Percentiles rank a stretch among this genome's conserved stretches.
phyloP scores from a whole-genome alignment of 2,113 vertebrate genomes.

The Rhinichthys klamathensis region DNA sequence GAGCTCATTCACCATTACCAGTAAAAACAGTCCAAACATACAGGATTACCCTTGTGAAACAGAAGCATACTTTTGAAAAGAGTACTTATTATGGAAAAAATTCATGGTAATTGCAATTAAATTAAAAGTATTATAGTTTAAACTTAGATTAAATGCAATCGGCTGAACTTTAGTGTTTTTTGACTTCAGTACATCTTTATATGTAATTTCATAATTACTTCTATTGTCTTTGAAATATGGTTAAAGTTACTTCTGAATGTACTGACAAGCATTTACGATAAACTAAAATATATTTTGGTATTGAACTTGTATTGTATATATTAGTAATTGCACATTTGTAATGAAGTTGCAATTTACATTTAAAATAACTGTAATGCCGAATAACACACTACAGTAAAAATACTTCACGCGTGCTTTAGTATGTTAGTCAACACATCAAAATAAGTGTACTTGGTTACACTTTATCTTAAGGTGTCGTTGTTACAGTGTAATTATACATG shows the following conservation, averaged over 20 bases:
- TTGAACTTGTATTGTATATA: not conserved
- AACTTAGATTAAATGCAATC: not conserved
- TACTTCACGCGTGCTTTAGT: not conserved
- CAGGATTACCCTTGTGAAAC: not conserved
- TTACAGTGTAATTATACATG: too few species aligned
- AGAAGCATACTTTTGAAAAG: not conserved
- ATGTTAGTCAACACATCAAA: not conserved
- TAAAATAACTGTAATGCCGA: not conserved
- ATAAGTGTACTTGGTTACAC: too few species aligned
- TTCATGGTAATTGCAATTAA: too few species aligned
- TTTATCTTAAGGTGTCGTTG: too few species aligned
- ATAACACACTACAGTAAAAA: too few species aligned
- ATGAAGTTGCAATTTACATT: not conserved
- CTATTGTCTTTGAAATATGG: not conserved
- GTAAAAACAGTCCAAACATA: not conserved
- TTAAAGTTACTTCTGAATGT: not conserved
- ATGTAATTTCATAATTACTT: not conserved
- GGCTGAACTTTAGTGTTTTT: not conserved
- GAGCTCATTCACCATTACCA: not conserved
- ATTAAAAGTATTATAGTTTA: not conserved
- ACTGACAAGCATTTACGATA: too few species aligned
- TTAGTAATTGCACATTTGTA: not conserved
- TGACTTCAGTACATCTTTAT: not conserved
- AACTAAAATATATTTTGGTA: not conserved
- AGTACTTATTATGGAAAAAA: not conserved